These are phyloP conservation scores for Gobionotothen gibberifrons DNA, from an alignment of 2,797 vertebrate species.

Conservation along the genomic window DNA sequence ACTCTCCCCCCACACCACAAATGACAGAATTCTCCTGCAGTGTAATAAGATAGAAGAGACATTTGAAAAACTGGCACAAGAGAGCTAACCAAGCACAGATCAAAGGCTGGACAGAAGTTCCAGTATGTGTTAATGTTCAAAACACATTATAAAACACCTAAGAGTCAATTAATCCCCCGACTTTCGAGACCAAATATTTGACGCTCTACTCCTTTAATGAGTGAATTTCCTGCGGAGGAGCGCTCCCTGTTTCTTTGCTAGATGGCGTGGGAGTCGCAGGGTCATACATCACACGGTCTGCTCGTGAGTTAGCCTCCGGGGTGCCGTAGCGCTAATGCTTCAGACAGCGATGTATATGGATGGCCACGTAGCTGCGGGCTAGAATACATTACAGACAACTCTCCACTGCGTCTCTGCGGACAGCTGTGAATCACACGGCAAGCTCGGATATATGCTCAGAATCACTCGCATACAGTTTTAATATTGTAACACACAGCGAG, in stretches of 20 bases:
- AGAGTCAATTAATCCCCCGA: neutral
- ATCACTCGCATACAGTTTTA: no score
- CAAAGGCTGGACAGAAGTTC: conserved; percentile 27
- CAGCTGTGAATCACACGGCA: conserved; percentile 12
- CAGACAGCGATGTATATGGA: conserved; percentile 56
- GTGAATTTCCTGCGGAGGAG: conserved; percentile 12
- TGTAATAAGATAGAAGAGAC: conserved; percentile 11
- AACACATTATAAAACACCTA: conserved; percentile 27
- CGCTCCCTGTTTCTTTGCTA: neutral
- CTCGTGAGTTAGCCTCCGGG: conserved; percentile 42
- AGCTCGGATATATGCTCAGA: neutral
- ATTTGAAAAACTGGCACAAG: conserved; percentile 1
- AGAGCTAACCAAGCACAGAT: conserved; percentile 6
- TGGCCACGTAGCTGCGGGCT: conserved; percentile 54
- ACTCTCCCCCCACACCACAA: conserved; percentile 2
- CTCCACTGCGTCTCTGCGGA: conserved; percentile 38
- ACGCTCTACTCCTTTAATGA: conserved; percentile 43
- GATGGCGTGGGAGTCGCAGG: conserved; percentile 26
- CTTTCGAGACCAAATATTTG: conserved; percentile 21
- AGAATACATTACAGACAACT: conserved; percentile 60
- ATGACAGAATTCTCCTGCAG: conserved; percentile 17
- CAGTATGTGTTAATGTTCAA: conserved; percentile 3
- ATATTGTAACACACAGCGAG: no score
- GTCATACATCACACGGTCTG: conserved; percentile 42
- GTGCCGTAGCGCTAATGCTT: conserved; percentile 42